A percentile compares a stretch with the other conserved stretches of the same genome.
phyloP scores from a whole-genome alignment of 1,140 invertebrate genomes.

The Rhyacophila brunnea region DNA sequence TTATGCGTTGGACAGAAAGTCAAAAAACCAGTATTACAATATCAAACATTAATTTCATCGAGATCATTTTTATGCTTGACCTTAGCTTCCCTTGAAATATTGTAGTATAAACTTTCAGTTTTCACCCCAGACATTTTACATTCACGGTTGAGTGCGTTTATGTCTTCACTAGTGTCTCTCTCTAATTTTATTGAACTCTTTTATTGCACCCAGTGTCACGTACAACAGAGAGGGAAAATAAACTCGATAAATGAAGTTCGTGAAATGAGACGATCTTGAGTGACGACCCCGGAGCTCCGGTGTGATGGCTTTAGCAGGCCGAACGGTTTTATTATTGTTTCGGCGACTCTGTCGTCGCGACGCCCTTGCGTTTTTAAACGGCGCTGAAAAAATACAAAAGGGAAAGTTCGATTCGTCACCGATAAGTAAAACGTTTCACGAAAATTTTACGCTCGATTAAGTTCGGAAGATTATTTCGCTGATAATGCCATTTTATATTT shows the following conservation, averaged over 20 bases:
- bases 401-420: constrained; percentile 11
- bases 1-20: too few relatives aligned
- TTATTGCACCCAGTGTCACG: background rate
- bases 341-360: constrained; percentile 9
- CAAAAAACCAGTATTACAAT: background rate
- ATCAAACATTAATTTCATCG: constrained; percentile 2
- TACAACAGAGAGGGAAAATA: constrained; percentile 5
- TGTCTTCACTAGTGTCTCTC: background rate
- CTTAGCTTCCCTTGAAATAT: background rate
- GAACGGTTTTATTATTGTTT: constrained; percentile 21
- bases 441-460: constrained; percentile 4
- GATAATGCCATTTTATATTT: constrained; percentile 1
- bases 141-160: constrained; percentile 11
- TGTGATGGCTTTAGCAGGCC: constrained; percentile 22
- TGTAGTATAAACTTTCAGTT: constrained; percentile 14
- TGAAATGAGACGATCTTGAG: constrained; percentile 4
- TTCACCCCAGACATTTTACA: constrained; percentile 21
- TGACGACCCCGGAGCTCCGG: constrained; percentile 12
- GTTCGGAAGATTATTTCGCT: background rate
- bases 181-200: background rate
- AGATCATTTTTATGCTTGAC: background rate
- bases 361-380: constrained; percentile 4
- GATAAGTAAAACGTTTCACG: constrained; percentile 4
- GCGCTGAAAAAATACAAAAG: constrained; percentile 3
- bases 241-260: background rate